phyloP scores from a whole-genome alignment of 2,888 invertebrate genomes.

The Busseola fusca region DNA sequence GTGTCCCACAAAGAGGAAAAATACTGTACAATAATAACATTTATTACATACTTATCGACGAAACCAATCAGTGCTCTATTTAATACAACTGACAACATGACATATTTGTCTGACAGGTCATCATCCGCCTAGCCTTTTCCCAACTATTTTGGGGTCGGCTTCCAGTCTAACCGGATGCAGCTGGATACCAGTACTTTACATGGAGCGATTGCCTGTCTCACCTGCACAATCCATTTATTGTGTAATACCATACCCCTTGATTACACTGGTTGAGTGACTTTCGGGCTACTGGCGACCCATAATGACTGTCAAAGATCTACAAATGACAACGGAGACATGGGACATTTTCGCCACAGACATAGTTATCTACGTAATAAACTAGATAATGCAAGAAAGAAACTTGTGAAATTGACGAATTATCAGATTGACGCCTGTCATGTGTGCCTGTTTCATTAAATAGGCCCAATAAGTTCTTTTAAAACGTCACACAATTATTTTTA shows the following conservation, averaged over 20 bases:
- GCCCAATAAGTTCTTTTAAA: neutral
- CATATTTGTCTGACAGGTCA: neutral
- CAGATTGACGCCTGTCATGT: neutral
- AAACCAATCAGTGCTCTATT: neutral
- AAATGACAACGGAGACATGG: too few species aligned
- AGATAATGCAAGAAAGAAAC: neutral
- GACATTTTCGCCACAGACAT: neutral
- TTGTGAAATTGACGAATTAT: neutral
- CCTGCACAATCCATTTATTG: too few species aligned
- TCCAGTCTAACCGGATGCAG: too few species aligned
- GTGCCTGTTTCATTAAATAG: neutral
- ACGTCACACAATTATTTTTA: slow-evolving; percentile 11
- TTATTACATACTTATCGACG: neutral
- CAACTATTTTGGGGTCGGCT: too few species aligned
- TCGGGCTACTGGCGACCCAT: too few species aligned
- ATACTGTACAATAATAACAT: neutral
- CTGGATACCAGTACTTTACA: too few species aligned
- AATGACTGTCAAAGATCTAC: too few species aligned
- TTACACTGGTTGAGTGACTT: too few species aligned
- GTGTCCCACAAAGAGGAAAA: neutral
- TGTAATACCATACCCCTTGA: too few species aligned
- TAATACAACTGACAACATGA: neutral
- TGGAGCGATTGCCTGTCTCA: too few species aligned
- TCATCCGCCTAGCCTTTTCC: too few species aligned
- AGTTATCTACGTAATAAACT: neutral